These are phyloP conservation scores for Allacma fusca DNA, from an alignment of 2,888 invertebrate genomes.

Conservation along the genomic window DNA sequence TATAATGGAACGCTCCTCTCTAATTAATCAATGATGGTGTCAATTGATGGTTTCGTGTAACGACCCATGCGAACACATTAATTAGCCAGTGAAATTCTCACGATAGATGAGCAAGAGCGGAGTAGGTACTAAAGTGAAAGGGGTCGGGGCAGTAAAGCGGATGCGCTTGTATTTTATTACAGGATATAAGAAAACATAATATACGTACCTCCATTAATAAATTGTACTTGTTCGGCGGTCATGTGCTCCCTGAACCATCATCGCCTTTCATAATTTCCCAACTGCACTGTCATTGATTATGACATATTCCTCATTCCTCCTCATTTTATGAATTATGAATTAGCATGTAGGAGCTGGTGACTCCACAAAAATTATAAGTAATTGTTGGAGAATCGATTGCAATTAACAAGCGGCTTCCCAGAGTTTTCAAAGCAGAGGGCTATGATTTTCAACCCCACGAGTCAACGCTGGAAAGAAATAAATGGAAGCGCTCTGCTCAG, in stretches of 20 bases:
- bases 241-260: conserved; percentile 16
- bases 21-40: conserved; percentile 16
- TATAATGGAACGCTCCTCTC: conserved; percentile 9
- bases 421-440: too few species aligned
- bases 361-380: too few species aligned
- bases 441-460: too few species aligned
- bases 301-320: not conserved
- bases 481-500: too few species aligned
- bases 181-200: conserved; percentile 12
- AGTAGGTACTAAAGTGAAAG: not conserved
- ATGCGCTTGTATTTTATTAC: conserved; percentile 2
- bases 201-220: conserved; percentile 2
- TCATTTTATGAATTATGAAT: not conserved
- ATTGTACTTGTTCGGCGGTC: conserved; percentile 1
- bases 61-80: not conserved
- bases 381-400: too few species aligned
- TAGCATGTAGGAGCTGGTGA: too few species aligned
- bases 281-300: not conserved
- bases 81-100: not conserved
- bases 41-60: conserved; percentile 10
- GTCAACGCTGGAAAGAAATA: too few species aligned
- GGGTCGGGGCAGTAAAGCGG: not conserved
- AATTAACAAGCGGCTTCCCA: too few species aligned
- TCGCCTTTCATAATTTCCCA: not conserved
- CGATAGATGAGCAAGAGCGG: not conserved